Evolutionary conservation across 92 coral and sea anemone genomes (phyloP).

Genomic region (Palythoa grandis): DNA sequence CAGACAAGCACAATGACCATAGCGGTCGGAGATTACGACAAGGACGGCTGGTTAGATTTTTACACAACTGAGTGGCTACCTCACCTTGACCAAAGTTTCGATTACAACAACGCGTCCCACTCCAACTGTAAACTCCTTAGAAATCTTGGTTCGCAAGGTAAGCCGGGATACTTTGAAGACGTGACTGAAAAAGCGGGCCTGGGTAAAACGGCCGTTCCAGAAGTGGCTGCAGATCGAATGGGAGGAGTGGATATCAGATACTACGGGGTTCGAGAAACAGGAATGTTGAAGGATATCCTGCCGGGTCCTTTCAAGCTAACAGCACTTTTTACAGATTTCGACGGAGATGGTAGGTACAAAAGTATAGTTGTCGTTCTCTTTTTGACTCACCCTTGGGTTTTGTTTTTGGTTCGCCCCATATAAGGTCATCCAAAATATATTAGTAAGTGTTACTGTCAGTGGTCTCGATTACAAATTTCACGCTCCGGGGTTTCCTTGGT

Average conservation of each 20-base stretch:
- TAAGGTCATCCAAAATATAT: too few species aligned
- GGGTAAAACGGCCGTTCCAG: constrained; percentile 65
- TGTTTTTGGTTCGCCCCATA: too few species aligned
- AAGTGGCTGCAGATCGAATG: constrained; percentile 84
- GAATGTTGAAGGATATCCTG: constrained; percentile 84
- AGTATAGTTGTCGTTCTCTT: neutral
- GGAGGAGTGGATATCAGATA: constrained; percentile 87
- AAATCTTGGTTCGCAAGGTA: constrained; percentile 92
- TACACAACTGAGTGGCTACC: constrained; percentile 99
- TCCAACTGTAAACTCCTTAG: constrained; percentile 82
- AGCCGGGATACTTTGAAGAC: constrained; percentile 93
- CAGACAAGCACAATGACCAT: constrained; percentile 97
- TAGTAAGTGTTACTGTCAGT: too few species aligned
- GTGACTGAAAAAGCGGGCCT: constrained; percentile 93
- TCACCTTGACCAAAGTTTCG: constrained; percentile 95
- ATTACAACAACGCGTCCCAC: constrained; percentile 89
- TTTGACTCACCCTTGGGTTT: too few species aligned
- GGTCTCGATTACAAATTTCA: too few species aligned
- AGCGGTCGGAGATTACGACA: constrained; percentile 92
- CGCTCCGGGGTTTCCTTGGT: too few species aligned
- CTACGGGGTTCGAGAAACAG: constrained; percentile 86
- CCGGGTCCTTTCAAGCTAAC: constrained; percentile 91
- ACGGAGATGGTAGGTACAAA: constrained; percentile 82
- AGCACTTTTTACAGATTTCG: constrained; percentile 94
- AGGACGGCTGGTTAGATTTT: constrained; percentile 97